Percentiles rank a stretch among this genome's conserved stretches.
phyloP scores from a whole-genome alignment of 2,113 vertebrate species.

The Boulengeromyrus knoepffleri region DNA sequence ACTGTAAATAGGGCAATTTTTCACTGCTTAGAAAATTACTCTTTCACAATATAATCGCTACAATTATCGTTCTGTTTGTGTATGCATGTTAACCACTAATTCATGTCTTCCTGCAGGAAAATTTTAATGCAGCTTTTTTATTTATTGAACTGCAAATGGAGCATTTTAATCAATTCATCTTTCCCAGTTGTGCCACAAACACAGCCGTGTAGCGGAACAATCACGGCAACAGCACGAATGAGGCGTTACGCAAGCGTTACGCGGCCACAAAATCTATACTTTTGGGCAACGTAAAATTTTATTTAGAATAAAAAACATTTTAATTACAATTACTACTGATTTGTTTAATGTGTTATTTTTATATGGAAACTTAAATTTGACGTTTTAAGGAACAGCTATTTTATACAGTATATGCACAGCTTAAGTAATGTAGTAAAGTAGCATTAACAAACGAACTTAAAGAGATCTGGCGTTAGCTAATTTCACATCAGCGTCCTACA shows the following conservation, averaged over 20 bases:
- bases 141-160: constrained; percentile 52
- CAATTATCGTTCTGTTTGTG: constrained; percentile 21
- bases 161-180: constrained; percentile 51
- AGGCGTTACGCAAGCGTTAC: constrained; percentile 3
- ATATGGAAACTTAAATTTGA: neutral
- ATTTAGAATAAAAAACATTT: neutral
- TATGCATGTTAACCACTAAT: constrained; percentile 26
- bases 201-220: constrained; percentile 36
- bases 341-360: neutral
- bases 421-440: neutral
- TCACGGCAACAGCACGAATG: constrained; percentile 41
- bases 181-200: constrained; percentile 43
- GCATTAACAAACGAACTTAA: neutral
- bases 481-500: neutral
- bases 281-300: neutral
- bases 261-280: neutral
- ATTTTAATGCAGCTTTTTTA: constrained; percentile 42
- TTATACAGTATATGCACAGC: neutral
- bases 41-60: constrained; percentile 16
- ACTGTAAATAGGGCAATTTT: constrained; percentile 3
- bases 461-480: neutral
- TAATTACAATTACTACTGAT: neutral
- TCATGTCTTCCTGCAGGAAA: constrained; percentile 31
- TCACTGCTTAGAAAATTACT: constrained; percentile 5
- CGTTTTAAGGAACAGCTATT: neutral